Base-by-base conservation (phyloP, 2,888 invertebrate genomes). In the Drosophila neonasuta region DNA sequence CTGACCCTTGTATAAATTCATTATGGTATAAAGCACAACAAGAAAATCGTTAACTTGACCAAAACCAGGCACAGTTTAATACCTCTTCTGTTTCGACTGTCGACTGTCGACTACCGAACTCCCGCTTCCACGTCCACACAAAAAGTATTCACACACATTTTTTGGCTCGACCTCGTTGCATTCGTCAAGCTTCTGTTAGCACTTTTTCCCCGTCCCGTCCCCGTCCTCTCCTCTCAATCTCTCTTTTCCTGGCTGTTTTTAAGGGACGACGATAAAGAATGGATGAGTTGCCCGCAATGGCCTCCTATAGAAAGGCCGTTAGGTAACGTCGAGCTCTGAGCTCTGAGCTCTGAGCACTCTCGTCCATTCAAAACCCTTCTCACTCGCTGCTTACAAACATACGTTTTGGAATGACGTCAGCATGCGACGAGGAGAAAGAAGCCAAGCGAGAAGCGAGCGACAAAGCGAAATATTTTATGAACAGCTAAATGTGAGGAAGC, bases 31-130 rank as follows among this genome's bases (percentile, higher is more conserved):
- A 50, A 61, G 54, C 45, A 52, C 62, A 73, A 67, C 68, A 74
- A 66, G 85, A 66, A 84, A 80, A 80, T 78, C 80, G 80, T 80
- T 86, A 80, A 78, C 60, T 74, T 77, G 78, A 49, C 55, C 42
- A 45, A 56, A 55, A 55, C 34, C 59, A 45, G 65, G 57, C 57
- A 52, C 63, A 63, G 32, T 63, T 63, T 72, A 39, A 59, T 50
- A 32, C 41, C 10, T 13, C 58, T 20, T 32, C 8, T 8, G 15
- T 11, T 7, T 32, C 44, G 24, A 24, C 17, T 11, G 30, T 2
- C 8, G 6, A 15, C n/a, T 17, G 2, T 20, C 20, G 20, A 20
- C 20, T 20, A 20, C 20, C 20, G 3, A 20, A 20, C 24, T 17
- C 7, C 11, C n/a, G 30, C 3, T 20, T 7, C 11, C 9, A 3